Conservation (phyloP, 2,113 vertebrate genomes). For the Pomatorhinus ruficollis region DNA sequence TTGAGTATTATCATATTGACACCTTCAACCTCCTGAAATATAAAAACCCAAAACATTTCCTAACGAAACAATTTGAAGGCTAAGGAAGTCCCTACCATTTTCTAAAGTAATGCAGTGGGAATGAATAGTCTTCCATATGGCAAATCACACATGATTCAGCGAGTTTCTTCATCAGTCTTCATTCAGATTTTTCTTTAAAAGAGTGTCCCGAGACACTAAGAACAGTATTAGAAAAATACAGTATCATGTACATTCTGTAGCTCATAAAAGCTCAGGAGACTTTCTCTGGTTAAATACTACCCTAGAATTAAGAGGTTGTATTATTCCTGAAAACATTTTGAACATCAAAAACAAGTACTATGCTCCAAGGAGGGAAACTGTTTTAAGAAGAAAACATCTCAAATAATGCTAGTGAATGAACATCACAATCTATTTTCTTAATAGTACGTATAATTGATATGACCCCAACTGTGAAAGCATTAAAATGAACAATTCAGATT, state of each 20-base stretch:
- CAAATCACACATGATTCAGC: not conserved
- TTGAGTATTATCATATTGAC: not conserved
- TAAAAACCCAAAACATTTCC: not conserved
- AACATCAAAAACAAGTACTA: not conserved
- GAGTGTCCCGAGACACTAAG: not conserved
- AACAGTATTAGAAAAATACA: not conserved
- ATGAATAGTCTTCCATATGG: not conserved
- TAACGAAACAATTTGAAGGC: not conserved
- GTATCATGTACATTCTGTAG: not conserved
- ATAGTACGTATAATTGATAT: not conserved
- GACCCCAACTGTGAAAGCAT: not conserved
- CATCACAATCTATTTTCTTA: not conserved
- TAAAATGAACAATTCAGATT: not conserved
- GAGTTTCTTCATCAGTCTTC: not conserved
- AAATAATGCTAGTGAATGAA: not conserved
- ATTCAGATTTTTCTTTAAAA: not conserved
- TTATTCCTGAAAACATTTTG: not conserved
- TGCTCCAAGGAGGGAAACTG: not conserved
- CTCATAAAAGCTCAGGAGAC: not conserved
- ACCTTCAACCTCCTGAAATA: not conserved
- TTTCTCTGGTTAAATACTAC: not conserved
- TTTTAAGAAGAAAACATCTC: not conserved
- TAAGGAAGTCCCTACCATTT: not conserved
- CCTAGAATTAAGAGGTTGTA: not conserved
- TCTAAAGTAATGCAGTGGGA: not conserved